Evolutionary conservation across 2,113 vertebrate species (phyloP).

Genomic region (Cyphomyrus plagiostoma): DNA sequence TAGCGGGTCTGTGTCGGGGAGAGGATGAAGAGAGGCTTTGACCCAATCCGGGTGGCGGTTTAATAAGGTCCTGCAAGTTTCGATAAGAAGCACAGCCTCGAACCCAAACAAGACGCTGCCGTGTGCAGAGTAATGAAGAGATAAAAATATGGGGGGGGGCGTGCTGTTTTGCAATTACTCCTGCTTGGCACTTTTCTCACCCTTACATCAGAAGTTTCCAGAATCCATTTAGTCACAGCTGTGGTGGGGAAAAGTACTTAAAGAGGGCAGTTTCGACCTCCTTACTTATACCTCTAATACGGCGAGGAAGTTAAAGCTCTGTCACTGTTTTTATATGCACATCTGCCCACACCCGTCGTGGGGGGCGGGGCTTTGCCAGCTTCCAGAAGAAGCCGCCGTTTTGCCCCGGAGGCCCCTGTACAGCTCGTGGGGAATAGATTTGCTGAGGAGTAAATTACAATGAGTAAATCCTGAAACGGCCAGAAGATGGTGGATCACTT

Average conservation of each 20-base stretch:
- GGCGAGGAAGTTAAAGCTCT: conserved; percentile 42
- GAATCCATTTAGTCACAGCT: conserved; percentile 64
- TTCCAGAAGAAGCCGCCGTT: background rate
- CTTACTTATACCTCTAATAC: conserved; percentile 37
- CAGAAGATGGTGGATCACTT: background rate
- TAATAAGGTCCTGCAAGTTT: conserved; percentile 51
- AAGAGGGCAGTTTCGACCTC: conserved; percentile 33
- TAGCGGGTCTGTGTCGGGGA: background rate
- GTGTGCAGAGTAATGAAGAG: conserved; percentile 44
- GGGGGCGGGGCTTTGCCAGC: conserved; percentile 28
- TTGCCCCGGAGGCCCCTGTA: background rate
- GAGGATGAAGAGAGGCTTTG: conserved; percentile 41
- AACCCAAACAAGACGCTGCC: conserved; percentile 44
- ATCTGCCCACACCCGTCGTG: conserved; percentile 16
- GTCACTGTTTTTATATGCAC: conserved; percentile 38
- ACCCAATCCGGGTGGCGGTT: conserved; percentile 34
- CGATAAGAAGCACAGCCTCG: conserved; percentile 54
- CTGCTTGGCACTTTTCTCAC: conserved; percentile 41
- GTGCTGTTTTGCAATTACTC: conserved; percentile 44
- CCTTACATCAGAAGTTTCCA: conserved; percentile 47
- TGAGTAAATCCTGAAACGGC: background rate
- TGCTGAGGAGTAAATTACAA: background rate
- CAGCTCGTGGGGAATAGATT: background rate
- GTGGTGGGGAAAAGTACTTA: conserved; percentile 48
- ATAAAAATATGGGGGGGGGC: conserved; percentile 31